phyloP scores from a whole-genome alignment of 2,113 vertebrate species.

The Bubo bubo region DNA sequence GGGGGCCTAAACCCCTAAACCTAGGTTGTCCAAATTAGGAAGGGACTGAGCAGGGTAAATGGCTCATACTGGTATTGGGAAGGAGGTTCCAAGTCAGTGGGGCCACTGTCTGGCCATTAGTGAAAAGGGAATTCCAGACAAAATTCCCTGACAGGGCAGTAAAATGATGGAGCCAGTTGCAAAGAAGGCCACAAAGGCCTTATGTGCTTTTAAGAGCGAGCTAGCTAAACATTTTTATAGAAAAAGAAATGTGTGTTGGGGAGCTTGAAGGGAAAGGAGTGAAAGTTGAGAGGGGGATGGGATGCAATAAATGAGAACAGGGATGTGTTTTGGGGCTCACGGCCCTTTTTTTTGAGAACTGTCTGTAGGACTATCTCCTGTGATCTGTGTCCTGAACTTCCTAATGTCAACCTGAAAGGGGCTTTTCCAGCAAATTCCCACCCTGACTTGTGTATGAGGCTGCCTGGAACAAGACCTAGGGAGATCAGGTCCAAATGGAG shows the following conservation, averaged over 20 bases:
- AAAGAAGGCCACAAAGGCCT: background rate
- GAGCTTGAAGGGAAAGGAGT: background rate
- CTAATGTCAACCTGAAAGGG: background rate
- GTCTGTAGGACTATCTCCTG: background rate
- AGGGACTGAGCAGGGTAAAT: background rate
- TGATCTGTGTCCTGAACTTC: background rate
- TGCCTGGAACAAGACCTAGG: background rate
- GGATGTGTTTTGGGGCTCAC: background rate
- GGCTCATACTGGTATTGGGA: background rate
- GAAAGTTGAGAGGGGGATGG: background rate
- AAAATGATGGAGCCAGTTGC: background rate
- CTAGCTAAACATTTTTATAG: background rate
- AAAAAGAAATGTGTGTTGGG: background rate
- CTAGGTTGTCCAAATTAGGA: background rate
- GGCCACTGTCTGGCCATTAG: background rate
- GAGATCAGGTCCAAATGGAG: background rate
- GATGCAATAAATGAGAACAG: background rate
- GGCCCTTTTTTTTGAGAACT: background rate
- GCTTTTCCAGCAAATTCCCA: background rate
- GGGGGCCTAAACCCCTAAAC: background rate
- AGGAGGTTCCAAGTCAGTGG: background rate
- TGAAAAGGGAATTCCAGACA: background rate
- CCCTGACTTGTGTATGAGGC: background rate
- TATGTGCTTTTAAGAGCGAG: background rate
- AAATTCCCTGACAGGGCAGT: background rate